Conservation (phyloP, 92 coral and sea anemone species). For the Umimayanthus kanabou region DNA sequence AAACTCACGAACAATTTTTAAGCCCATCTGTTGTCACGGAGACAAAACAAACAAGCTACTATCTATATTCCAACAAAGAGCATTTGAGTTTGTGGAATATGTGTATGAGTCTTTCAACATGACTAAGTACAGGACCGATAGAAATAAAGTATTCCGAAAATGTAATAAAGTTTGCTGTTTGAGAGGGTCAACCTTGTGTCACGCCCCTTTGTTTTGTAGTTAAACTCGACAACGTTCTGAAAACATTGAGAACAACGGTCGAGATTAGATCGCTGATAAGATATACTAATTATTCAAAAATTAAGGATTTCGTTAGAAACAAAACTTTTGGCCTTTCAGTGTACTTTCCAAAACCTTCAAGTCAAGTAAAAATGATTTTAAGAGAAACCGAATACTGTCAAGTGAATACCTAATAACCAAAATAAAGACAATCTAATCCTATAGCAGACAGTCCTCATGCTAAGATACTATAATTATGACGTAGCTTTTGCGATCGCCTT, state of each 20-base stretch:
- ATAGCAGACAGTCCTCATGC: not conserved
- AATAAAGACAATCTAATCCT: not conserved
- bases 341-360: not conserved
- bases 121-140: not conserved
- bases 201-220: constrained; percentile 31
- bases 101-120: not conserved
- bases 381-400: not conserved
- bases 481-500: not conserved
- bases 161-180: not conserved
- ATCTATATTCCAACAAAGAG: not conserved
- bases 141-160: not conserved
- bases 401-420: not conserved
- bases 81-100: constrained; percentile 1
- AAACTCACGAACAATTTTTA: not conserved
- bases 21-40: constrained; percentile 34
- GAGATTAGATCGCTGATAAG: constrained; percentile 19
- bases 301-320: not conserved
- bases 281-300: constrained; percentile 5
- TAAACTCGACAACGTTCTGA: not conserved
- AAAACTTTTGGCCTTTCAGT: not conserved
- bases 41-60: not conserved
- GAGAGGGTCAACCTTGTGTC: not conserved
- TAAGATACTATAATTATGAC: not conserved
- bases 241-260: not conserved
- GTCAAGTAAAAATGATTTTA: not conserved